These are phyloP conservation scores for Apostichopus japonicus DNA, from an alignment of 35 echinoderm and acorn worm species.

Conservation along the genomic window DNA sequence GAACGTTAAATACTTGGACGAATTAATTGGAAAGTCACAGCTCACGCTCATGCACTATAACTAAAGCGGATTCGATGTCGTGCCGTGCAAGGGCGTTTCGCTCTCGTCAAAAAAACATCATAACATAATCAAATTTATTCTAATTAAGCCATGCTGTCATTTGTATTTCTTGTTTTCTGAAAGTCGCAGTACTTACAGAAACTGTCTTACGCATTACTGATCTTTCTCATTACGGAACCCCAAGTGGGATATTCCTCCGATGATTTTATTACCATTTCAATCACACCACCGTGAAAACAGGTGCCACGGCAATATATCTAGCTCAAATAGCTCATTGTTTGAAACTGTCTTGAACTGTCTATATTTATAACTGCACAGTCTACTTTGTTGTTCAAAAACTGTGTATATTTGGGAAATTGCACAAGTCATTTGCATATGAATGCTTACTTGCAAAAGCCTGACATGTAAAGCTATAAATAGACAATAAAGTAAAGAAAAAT, in stretches of 20 bases:
- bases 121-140: not conserved
- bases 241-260: not conserved
- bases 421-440: no score
- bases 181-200: not conserved
- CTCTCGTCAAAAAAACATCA: not conserved
- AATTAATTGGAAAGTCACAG: conserved; percentile 54
- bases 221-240: conserved; percentile 6
- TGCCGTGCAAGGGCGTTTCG: not conserved
- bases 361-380: no score
- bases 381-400: no score
- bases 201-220: not conserved
- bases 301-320: conserved; percentile 1
- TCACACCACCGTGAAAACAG: not conserved
- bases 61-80: no score
- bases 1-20: not conserved
- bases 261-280: conserved; percentile 7
- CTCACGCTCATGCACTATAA: not conserved
- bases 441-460: no score
- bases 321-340: not conserved
- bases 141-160: not conserved
- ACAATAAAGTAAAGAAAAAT: no score
- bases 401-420: no score
- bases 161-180: not conserved
- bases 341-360: not conserved
- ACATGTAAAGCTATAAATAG: no score